Base-by-base conservation (phyloP, 2,113 vertebrate genomes). In the Ceyx melanurus region DNA sequence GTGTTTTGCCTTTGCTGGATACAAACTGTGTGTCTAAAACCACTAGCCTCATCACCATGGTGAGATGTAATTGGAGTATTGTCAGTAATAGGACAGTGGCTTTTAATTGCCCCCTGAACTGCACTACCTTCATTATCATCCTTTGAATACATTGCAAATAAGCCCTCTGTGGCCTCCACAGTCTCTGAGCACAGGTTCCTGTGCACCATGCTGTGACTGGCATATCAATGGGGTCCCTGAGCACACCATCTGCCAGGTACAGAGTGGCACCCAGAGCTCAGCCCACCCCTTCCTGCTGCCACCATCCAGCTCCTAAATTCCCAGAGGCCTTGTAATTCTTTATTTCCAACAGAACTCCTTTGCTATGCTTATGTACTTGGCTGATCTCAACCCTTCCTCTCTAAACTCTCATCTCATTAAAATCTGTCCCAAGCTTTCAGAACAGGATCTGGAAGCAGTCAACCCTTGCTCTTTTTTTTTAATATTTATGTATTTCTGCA, bases 61-160 rank as follows among this genome's bases (percentile, higher is more conserved):
- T 40, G 53, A 42, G 70, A 40, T 62, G 68, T 61, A 54, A 42
- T 22, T 56, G 68, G 73, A 77, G 45, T 8, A 8, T 2, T 87
- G 87, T 75, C 70, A 75, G 56, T 65, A 64, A 46, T 29, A 62
- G 71, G 70, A 73, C 77, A 76, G 84, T 25, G 64, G 68, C 25
- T 95, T 93, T 92, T 86, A 73, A 94, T 83, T 86, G 67, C 54
- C 86, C 79, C 74, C 14, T 64, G 86, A 60, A 7, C 60, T 62
- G 71, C 61, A 33, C 25, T n/a, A 58, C 43, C 78, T 64, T 88
- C 51, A 17, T 93, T 91, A 80, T n/a, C 53, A 67, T 57, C 82
- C 42, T 58, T 35, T 29, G 74, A 66, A 43, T 68, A 37, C 12
- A 4, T 5, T 68, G n/a, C 73, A 82, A 16, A 88, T 29, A 62